Evolutionary conservation across 2,888 invertebrate genomes (phyloP).

Genomic region (Phragmatobia fuliginosa): DNA sequence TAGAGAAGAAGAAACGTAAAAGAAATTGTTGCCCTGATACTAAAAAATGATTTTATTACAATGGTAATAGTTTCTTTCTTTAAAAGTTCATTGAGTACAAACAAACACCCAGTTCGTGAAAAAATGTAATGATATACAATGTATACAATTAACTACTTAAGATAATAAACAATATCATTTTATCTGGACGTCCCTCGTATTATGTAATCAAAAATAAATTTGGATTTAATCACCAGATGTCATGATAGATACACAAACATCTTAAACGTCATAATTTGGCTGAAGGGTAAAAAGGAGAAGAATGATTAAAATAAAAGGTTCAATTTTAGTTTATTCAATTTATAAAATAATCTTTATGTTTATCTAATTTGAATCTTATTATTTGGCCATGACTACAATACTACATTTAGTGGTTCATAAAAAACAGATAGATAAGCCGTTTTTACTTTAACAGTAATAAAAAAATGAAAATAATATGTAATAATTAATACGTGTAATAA

Average conservation of each 20-base stretch:
- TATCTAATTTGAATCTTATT: constrained; percentile 24
- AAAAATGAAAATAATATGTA: no score
- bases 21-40: no score
- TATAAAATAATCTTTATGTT: constrained; percentile 28
- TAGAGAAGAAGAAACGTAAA: no score
- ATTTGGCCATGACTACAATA: constrained; percentile 14
- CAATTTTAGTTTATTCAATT: constrained; percentile 58
- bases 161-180: constrained; percentile 55
- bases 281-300: constrained; percentile 61
- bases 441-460: no score
- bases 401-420: constrained; percentile 10
- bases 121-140: constrained; percentile 18
- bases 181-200: constrained; percentile 52
- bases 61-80: not conserved
- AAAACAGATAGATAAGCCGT: not conserved
- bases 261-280: constrained; percentile 65
- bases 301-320: constrained; percentile 60
- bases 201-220: constrained; percentile 78
- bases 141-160: constrained; percentile 45
- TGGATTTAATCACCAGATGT: constrained; percentile 70
- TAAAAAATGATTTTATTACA: not conserved
- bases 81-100: not conserved
- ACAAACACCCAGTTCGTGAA: not conserved
- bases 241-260: constrained; percentile 73
- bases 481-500: no score